Conservation (phyloP, 2,113 vertebrate genomes). For the Lipotes vexillifer region DNA sequence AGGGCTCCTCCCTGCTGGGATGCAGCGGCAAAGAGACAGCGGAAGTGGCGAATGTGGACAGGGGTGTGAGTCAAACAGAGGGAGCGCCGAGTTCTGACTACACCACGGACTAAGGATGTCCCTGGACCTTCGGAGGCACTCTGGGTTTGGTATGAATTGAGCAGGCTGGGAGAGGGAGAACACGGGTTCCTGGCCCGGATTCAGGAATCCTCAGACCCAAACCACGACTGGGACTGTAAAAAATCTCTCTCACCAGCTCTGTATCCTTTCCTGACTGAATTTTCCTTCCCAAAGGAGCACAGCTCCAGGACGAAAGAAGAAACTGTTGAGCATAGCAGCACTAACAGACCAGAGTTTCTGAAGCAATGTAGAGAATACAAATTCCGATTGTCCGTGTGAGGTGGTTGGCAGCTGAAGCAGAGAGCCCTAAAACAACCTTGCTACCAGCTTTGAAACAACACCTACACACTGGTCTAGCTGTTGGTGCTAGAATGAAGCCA, state of each 20-base stretch:
- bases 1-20: background rate
- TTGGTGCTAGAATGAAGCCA: background rate
- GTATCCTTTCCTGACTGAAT: background rate
- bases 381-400: background rate
- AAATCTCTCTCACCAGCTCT: background rate
- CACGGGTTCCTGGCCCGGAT: background rate
- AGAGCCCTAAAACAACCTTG: background rate
- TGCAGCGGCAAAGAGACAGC: background rate
- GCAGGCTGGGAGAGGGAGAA: background rate
- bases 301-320: background rate
- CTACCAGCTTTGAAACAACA: background rate
- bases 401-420: background rate
- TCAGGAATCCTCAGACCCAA: background rate
- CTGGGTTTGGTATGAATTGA: background rate
- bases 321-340: background rate
- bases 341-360: background rate
- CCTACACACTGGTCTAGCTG: background rate
- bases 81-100: slow-evolving; percentile 39
- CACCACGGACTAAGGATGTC: slow-evolving; percentile 4
- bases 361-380: background rate
- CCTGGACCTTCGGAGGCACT: background rate
- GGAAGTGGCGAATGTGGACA: background rate
- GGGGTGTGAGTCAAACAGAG: slow-evolving; percentile 25
- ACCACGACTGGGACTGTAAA: background rate
- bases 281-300: background rate